Evolutionary conservation across 2,888 invertebrate species (phyloP).

Genomic region (Meteorus cinctellus): DNA sequence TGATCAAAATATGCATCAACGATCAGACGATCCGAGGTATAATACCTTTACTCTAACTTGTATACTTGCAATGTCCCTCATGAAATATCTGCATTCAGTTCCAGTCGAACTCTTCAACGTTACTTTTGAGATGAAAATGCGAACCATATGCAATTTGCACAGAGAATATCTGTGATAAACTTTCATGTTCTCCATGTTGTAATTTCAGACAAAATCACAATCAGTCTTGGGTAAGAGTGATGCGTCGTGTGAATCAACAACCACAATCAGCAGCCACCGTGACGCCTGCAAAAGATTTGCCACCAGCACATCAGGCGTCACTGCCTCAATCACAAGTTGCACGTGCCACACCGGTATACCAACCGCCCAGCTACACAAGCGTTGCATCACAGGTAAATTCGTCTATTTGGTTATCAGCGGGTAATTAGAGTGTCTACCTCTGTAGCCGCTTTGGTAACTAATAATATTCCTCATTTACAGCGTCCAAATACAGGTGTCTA

Average conservation of each 20-base stretch:
- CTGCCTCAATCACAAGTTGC: conserved; percentile 67
- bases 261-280: conserved; percentile 64
- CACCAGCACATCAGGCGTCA: conserved; percentile 72
- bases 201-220: conserved; percentile 65
- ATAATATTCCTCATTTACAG: conserved; percentile 47
- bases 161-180: no score
- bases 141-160: no score
- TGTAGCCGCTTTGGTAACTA: not conserved
- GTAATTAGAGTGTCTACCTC: no score
- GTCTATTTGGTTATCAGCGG: not conserved
- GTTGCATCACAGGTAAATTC: conserved; percentile 65
- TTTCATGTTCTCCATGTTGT: conserved; percentile 7
- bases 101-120: no score
- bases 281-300: conserved; percentile 65
- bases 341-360: conserved; percentile 64
- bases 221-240: conserved; percentile 63
- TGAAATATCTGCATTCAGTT: no score
- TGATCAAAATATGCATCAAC: conserved; percentile 69
- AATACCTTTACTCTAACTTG: not conserved
- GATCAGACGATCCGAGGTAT: conserved; percentile 66
- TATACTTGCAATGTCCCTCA: no score
- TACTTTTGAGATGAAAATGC: no score
- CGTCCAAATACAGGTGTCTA: conserved; percentile 60
- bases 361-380: conserved; percentile 63
- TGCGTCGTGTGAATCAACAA: conserved; percentile 54